Base-by-base conservation (phyloP, 2,113 vertebrate genomes). In the Hydropotes inermis region DNA sequence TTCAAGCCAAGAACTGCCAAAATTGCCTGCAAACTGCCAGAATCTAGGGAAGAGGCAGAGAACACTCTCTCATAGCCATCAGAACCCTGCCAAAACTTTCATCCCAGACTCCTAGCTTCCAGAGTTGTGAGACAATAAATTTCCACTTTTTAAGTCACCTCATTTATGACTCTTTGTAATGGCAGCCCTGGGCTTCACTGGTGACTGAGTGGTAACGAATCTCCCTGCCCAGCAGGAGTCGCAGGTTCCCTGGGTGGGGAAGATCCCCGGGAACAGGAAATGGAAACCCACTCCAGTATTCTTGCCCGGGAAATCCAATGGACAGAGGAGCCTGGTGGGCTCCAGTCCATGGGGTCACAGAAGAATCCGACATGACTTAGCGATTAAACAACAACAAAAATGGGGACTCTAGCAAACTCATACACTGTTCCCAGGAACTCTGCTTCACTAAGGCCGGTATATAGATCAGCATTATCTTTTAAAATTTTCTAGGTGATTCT, bases 11-110 rank as follows among this genome's bases (percentile, higher is more conserved):
- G 61, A 17, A 87, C 27, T 15, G n/a, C 14, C n/a, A 30, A 70
- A 60, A 64, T 5, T 27, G 10, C 67, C 78, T 30, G 52, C 17
- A 33, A 88, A 23, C 7, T 14, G 2, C 14, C 83, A 82, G 15
- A 50, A 84, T 43, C 15, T 14, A 1, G 45, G 12, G 5, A 13
- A 45, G 4, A 86, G 1, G 1, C 13, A 39, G 1, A 39, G 19
- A 23, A 15, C 0, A 21, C 3, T 25, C 16, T 70, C 28, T 15
- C 10, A 52, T 0, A 6, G 25, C 11, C 3, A 8, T 85, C 50
- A 74, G 74, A 67, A 52, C 27, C 7, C 27, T 47, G 23, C 14
- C 17, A 5, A 60, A 7, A 52, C 39, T 54, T 54, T 28, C 14
- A 39, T n/a, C 33, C 57, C 25, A 10, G 8, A 82, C 47, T 45